A percentile compares a stretch with the other conserved stretches of the same genome.
These are phyloP conservation scores for Crepidodera aurea DNA, from an alignment of 2,888 invertebrate species.

Conservation along the genomic window DNA sequence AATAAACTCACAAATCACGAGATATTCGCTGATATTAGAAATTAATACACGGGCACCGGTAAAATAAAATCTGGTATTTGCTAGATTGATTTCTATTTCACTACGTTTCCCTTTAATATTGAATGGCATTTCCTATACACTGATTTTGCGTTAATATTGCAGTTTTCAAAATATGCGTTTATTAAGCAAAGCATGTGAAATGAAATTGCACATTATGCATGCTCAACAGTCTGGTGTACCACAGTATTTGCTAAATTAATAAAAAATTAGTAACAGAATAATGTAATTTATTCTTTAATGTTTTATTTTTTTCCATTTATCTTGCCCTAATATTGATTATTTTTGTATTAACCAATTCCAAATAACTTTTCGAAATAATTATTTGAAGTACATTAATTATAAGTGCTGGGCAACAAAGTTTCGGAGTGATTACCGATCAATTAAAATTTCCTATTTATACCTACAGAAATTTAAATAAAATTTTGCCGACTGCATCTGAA, in stretches of 20 bases:
- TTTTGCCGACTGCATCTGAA: neutral
- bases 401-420: neutral
- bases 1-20: constrained; percentile 44
- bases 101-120: neutral
- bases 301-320: too few species aligned
- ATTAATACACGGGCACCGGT: constrained; percentile 38
- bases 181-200: too few species aligned
- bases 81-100: constrained; percentile 34
- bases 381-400: neutral
- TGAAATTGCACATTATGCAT: too few species aligned
- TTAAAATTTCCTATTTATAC: neutral
- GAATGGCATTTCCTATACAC: neutral
- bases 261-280: too few species aligned
- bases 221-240: too few species aligned
- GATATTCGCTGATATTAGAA: constrained; percentile 39
- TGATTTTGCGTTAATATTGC: too few species aligned
- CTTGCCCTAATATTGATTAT: too few species aligned
- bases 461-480: neutral
- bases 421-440: too few species aligned
- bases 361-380: neutral
- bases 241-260: too few species aligned
- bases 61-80: constrained; percentile 39
- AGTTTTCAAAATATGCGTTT: too few species aligned
- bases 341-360: neutral
- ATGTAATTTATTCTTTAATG: too few species aligned